Conservation (phyloP, 1,140 invertebrate genomes). For the Meteorus sp. region DNA sequence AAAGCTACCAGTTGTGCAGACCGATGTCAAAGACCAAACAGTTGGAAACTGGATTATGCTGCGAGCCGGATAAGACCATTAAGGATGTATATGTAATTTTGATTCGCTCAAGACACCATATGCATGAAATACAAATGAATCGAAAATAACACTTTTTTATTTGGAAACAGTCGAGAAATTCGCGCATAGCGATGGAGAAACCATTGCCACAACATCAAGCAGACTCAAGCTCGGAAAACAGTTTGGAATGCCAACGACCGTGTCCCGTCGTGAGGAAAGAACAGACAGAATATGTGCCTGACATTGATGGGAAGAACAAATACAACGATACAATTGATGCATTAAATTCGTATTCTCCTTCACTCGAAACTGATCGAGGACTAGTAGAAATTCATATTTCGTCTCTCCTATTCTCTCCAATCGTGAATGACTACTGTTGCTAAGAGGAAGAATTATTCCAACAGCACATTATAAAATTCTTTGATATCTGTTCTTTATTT, state of each 20-base stretch:
- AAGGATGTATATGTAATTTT: not conserved
- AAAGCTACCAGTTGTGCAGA: not conserved
- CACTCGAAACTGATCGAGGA: constrained; percentile 30
- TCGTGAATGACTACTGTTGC: constrained; percentile 36
- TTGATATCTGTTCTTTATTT: too few species aligned
- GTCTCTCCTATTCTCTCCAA: constrained; percentile 38
- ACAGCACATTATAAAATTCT: too few species aligned
- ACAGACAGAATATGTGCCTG: too few species aligned
- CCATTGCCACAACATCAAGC: too few species aligned
- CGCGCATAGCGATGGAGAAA: too few species aligned
- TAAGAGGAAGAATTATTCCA: too few species aligned
- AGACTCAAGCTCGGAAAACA: too few species aligned
- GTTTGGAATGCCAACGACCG: not conserved
- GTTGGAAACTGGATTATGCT: too few species aligned
- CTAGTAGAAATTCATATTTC: constrained; percentile 46
- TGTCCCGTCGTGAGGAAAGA: too few species aligned
- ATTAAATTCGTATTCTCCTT: constrained; percentile 9
- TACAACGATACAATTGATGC: not conserved
- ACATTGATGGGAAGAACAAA: not conserved
- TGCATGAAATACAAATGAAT: too few species aligned
- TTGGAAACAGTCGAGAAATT: not conserved
- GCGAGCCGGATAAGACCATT: too few species aligned
- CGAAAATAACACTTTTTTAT: too few species aligned
- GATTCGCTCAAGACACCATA: not conserved
- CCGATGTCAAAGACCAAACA: not conserved